Evolutionary conservation across 1,140 invertebrate species (phyloP), one percentile per base, ranked within the genome.

Genomic region (Pseudobourletiella spinata): DNA sequence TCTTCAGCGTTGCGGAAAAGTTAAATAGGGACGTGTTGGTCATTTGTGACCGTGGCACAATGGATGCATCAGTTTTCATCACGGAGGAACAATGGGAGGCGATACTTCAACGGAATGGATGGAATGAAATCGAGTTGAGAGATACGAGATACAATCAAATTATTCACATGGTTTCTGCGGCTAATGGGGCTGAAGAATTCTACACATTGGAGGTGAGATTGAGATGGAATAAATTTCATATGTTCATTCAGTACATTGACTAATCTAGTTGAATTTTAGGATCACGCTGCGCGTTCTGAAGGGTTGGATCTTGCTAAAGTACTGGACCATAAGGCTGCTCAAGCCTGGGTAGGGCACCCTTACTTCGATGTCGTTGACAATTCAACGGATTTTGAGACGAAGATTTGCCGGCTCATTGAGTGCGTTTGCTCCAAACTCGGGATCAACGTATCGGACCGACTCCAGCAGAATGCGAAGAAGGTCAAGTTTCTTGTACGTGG

Each of bases 351-450:
- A 57, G 96, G 96, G 0, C 96, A 99, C 81, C 96, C 96, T 0
- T 98, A 98, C 74, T 96, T 96, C 75, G 96, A 99, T 79, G 92
- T 99, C 1, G 94, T 99, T 66, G 96, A 99, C 74, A 98, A 98
- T 76, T 90, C 88, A 0, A 91, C 90, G 2, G 90, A 95, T 72
- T 99, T 99, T 78, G 94, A 99, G 72, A 84, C 86, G 14, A 99
- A 99, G 79, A 89, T 98, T 67, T 86, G 91, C 69, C 83, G 91
- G n/a, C 87, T 98, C 83, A 94, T 98, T 70, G 59, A 89, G 68
- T 83, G 86, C 71, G 90, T 98, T 25, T 98, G 93, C 75, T 87
- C 92, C 73, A 91, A 95, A 73, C 81, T 98, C 59, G 93, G 94
- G 66, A 86, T 99, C 65, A 91, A 98, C 72, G 89, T 88, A 46